Evolutionary conservation across 2,888 invertebrate genomes (phyloP).

Genomic region (Ischnura elegans): DNA sequence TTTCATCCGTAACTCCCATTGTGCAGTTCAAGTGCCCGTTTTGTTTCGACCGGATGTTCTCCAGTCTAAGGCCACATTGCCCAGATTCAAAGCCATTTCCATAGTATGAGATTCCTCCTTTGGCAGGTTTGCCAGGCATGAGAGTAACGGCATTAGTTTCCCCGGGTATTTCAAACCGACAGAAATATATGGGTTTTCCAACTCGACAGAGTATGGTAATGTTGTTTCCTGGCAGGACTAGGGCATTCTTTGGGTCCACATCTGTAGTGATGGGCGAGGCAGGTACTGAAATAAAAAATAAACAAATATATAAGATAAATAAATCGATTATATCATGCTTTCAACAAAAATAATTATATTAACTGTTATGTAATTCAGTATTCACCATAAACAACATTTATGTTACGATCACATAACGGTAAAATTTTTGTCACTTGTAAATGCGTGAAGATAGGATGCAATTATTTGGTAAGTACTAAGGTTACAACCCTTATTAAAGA

Average conservation of each 20-base stretch:
- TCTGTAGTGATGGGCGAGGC: slow-evolving; percentile 74
- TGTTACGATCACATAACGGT: too few species aligned
- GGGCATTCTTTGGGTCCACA: slow-evolving; percentile 79
- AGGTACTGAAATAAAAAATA: slow-evolving; percentile 52
- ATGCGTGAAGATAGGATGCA: too few species aligned
- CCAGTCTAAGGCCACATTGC: slow-evolving; percentile 86
- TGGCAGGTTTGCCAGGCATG: slow-evolving; percentile 78
- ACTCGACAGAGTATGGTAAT: slow-evolving; percentile 82
- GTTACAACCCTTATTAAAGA: too few species aligned
- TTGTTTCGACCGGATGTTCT: slow-evolving; percentile 82
- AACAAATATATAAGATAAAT: not conserved
- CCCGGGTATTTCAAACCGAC: slow-evolving; percentile 79
- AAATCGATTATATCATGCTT: too few species aligned
- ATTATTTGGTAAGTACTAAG: too few species aligned
- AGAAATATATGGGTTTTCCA: slow-evolving; percentile 81
- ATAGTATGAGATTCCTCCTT: slow-evolving; percentile 79
- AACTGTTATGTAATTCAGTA: too few species aligned
- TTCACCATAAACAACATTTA: too few species aligned
- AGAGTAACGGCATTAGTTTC: slow-evolving; percentile 74
- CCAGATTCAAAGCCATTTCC: slow-evolving; percentile 82
- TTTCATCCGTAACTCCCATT: slow-evolving; percentile 81
- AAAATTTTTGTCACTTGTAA: too few species aligned
- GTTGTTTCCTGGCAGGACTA: slow-evolving; percentile 81
- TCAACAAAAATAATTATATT: too few species aligned
- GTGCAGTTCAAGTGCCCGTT: slow-evolving; percentile 87